These are phyloP conservation scores for Petromus typicus DNA, from an alignment of 2,113 vertebrate genomes.

Conservation along the genomic window DNA sequence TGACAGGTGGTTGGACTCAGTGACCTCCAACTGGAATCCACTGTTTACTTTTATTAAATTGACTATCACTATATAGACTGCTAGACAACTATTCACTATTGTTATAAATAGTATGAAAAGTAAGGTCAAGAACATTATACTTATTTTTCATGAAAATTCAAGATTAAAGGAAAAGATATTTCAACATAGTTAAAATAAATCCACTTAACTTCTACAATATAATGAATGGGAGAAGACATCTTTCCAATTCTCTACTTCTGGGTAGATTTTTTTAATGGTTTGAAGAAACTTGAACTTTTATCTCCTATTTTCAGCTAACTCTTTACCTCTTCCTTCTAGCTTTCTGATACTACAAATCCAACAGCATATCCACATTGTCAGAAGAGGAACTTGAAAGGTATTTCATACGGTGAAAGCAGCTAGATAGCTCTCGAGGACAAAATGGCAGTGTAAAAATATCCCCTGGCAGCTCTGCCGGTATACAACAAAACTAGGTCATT, in stretches of 20 bases:
- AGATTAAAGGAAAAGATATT: background rate
- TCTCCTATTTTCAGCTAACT: conserved; percentile 54
- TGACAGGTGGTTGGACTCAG: background rate
- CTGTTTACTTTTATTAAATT: background rate
- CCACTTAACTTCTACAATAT: background rate
- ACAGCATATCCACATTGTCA: conserved; percentile 57
- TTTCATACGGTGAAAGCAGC: conserved; percentile 74
- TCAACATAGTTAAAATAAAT: conserved; percentile 38
- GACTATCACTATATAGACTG: background rate
- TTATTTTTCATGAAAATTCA: conserved; percentile 21
- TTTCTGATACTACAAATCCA: conserved; percentile 71
- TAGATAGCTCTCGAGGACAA: conserved; percentile 75
- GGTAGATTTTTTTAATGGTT: background rate
- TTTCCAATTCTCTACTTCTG: background rate
- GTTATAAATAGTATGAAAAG: background rate
- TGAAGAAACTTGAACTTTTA: conserved; percentile 3
- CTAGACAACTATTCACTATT: background rate
- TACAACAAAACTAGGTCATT: conserved; percentile 79
- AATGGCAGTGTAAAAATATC: conserved; percentile 80
- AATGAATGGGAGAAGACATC: background rate
- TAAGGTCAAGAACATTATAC: background rate
- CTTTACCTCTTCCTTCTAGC: conserved; percentile 11
- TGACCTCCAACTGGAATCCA: background rate
- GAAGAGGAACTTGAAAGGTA: conserved; percentile 68
- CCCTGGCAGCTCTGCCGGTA: conserved; percentile 58